Percentiles rank a stretch among this genome's conserved stretches.
Evolutionary conservation across 2,888 invertebrate species (phyloP).

Genomic region (Erynnis tages): DNA sequence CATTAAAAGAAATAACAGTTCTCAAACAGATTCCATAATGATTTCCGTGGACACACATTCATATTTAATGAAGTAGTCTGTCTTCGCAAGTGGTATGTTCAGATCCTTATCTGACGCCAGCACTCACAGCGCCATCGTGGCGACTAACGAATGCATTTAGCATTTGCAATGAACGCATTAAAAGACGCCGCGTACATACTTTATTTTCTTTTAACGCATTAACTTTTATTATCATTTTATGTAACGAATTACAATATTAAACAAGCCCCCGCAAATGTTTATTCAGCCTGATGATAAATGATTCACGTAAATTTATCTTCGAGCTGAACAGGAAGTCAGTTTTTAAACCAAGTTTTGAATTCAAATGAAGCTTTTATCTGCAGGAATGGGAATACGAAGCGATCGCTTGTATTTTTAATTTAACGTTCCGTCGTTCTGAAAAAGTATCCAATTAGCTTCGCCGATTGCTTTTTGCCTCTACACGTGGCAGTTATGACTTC

Average conservation of each 20-base stretch:
- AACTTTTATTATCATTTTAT: conserved; percentile 12
- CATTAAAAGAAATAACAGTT: no score
- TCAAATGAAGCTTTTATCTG: conserved; percentile 15
- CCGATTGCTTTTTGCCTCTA: conserved; percentile 2
- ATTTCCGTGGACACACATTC: neutral
- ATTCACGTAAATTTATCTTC: conserved; percentile 4
- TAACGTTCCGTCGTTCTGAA: neutral
- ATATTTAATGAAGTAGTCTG: neutral
- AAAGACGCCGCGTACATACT: neutral
- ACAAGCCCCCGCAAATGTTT: conserved; percentile 8
- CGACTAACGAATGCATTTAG: conserved; percentile 1
- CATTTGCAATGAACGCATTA: conserved; percentile 5
- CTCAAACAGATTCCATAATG: no score
- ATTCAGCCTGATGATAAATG: conserved; percentile 9
- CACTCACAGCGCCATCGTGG: neutral
- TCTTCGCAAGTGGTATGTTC: neutral
- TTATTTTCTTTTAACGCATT: conserved; percentile 2
- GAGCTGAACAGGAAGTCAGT: neutral
- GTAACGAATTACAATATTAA: conserved; percentile 1
- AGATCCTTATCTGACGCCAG: neutral
- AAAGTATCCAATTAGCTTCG: conserved; percentile 12
- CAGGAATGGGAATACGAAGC: conserved; percentile 2
- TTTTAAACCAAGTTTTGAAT: conserved; percentile 14
- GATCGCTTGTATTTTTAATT: conserved; percentile 10
- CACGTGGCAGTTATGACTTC: conserved; percentile 3